Percentiles rank a stretch among this genome's conserved stretches.
phyloP scores from a whole-genome alignment of 2,797 vertebrate genomes.

The Falco novaeseelandiae region DNA sequence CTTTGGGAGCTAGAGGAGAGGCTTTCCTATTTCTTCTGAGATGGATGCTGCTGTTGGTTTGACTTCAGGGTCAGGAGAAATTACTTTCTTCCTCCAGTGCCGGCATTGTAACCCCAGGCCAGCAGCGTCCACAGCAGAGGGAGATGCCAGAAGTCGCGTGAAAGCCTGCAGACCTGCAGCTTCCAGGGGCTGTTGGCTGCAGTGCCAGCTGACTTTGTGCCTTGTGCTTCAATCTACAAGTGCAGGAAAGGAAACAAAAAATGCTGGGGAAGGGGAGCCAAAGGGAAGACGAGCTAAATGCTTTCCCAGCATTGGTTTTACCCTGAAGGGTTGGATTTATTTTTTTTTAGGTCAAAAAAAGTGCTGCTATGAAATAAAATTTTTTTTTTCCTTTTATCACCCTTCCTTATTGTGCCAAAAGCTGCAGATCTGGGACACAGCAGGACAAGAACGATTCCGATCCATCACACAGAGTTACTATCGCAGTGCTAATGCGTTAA shows the following conservation, averaged over 20 bases:
- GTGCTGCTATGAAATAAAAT: not conserved
- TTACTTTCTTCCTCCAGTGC: not conserved
- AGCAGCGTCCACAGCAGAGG: not conserved
- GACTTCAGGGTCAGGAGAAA: not conserved
- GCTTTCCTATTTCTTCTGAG: not conserved
- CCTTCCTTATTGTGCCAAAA: slow-evolving; percentile 35
- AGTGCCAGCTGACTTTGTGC: slow-evolving; percentile 30
- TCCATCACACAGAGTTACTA: slow-evolving; percentile 99
- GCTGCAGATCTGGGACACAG: slow-evolving; percentile 99
- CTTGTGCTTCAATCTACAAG: slow-evolving; percentile 41
- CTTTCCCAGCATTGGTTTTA: not conserved
- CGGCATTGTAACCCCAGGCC: not conserved
- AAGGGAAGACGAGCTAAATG: not conserved
- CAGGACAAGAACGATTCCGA: slow-evolving; percentile 97
- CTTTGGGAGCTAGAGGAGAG: not conserved
- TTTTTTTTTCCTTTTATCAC: not conserved
- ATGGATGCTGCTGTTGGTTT: not conserved
- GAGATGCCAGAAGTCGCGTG: not conserved
- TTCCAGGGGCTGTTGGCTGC: rapidly evolving
- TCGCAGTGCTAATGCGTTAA: slow-evolving; percentile 96
- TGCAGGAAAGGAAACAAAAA: slow-evolving; percentile 2
- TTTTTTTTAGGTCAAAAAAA: not conserved
- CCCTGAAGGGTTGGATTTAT: not conserved
- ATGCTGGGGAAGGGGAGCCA: not conserved
- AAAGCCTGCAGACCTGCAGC: not conserved